Base-by-base conservation (phyloP, 2,797 vertebrate genomes). In the Myotis daubentonii region DNA sequence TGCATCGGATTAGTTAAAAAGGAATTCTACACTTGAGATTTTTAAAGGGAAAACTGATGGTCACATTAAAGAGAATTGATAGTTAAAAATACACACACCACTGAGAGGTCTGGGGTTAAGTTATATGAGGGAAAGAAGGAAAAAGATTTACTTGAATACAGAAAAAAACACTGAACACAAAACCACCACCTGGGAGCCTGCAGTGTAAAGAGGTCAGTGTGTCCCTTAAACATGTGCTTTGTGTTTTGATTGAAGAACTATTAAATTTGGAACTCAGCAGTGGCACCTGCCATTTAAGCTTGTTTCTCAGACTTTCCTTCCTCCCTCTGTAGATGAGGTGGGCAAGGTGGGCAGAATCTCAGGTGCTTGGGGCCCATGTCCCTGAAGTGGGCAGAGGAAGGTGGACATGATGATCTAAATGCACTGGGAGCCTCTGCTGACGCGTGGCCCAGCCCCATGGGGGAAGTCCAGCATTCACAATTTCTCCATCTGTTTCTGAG, bases 211-310 rank as follows among this genome's bases (percentile, higher is more conserved):
- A 70, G 33, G 2, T 1, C 38, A 2, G 49, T 33, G 0, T 1
- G 2, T 20, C 36, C 44, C 2, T 1, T 0, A 2, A 22, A 15
- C 1, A 4, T 0, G 0, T 0, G 12, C n/a, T 13, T 8, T 38
- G 9, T 8, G 53, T 11, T 36, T 41, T 62, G 28, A 62, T 30
- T 25, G 66, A 68, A 19, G 15, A 33, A 68, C n/a, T 65, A 65
- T 65, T 65, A 65, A 65, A 65, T 33, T 17, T 19, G 65, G 3
- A 11, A 17, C 19, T 12, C 19, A 44, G 47, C 74, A 51, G 47
- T 7, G 30, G 30, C 28, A 0, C 0, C 36, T 16, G 25, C 2
- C 8, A 17, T 4, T 1, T 3, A n/a, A n/a, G 7, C n/a, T 0
- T 6, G 41, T 25, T 20, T 23, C 19, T 49, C 12, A 4, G 25